Base-by-base conservation (phyloP, 2,797 vertebrate species). In the Knipowitschia caucasica region DNA sequence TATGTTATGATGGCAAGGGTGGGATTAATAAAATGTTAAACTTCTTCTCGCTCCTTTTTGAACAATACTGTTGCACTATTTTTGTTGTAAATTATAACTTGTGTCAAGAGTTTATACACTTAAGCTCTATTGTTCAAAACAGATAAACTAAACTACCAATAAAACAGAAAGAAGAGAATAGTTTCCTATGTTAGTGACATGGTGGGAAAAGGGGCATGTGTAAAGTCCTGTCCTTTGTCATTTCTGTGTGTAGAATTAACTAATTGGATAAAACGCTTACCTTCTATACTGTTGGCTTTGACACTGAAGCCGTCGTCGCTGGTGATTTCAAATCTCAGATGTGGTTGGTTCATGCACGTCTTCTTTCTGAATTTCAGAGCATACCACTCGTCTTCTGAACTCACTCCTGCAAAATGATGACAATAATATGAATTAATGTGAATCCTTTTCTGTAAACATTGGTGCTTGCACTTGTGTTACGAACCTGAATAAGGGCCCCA, bases 251-350 rank as follows among this genome's bases (percentile, higher is more conserved):
- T n/a, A n/a, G n/a, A n/a, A n/a, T n/a, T n/a, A n/a, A n/a, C n/a
- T n/a, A 33, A 33, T 12, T 3, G 2, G 10, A 33, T 33, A 33
- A 39, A 39, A 39, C 18, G 5, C 11, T 81, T 53, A 95, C 94
- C 91, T 14, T 95, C 94, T 14, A 95, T 91, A 66, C 91, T 95
- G 82, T 95, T 93, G 0, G 94, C 92, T 63, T 93, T 92, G 1
- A 95, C 86, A 2, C 85, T 90, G 67, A 96, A 95, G 24, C 94
- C 94, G 2, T 97, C 94, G 1, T 97, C 94, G 10, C 93, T 95
- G 72, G 91, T 94, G 80, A 97, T 95, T 75, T 93, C 92, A 9
- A 96, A 96, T 45, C 91, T 86, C 63, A 97, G 81, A 59, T 94
- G 93, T 0, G 93, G 92, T 59, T 92, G 89, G 51, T 92, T 89